Conservation (phyloP, 1,140 invertebrate genomes). For the Bactericera cockerelli region DNA sequence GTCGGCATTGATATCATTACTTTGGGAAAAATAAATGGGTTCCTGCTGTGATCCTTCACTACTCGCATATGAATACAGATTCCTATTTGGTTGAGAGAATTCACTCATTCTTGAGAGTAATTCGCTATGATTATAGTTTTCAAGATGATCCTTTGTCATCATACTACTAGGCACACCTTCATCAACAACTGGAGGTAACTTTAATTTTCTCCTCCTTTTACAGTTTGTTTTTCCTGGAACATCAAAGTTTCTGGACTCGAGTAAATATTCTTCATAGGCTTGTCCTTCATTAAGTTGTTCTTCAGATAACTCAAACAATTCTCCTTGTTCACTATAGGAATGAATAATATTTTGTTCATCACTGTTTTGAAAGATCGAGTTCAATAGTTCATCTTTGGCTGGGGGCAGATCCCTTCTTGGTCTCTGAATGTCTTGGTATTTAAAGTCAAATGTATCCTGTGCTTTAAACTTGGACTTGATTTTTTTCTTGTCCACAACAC, state of each 20-base stretch:
- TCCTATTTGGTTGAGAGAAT: too few species aligned
- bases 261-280: slow-evolving; percentile 1
- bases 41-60: too few species aligned
- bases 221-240: not conserved
- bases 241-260: not conserved
- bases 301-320: not conserved
- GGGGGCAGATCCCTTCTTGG: slow-evolving; percentile 11
- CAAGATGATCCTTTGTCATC: not conserved
- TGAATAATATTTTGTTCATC: not conserved
- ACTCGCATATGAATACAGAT: too few species aligned
- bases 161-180: not conserved
- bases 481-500: slow-evolving; percentile 16
- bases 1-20: too few species aligned
- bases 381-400: slow-evolving; percentile 25
- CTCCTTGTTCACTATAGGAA: not conserved
- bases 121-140: not conserved
- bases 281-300: not conserved
- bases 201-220: not conserved
- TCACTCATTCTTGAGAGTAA: not conserved
- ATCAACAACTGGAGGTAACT: not conserved
- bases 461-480: slow-evolving; percentile 7
- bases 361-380: slow-evolving; percentile 10
- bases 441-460: not conserved
- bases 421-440: not conserved
- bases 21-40: too few species aligned